Evolutionary conservation across 2,113 vertebrate species (phyloP).

Genomic region (Sula dactylatra): DNA sequence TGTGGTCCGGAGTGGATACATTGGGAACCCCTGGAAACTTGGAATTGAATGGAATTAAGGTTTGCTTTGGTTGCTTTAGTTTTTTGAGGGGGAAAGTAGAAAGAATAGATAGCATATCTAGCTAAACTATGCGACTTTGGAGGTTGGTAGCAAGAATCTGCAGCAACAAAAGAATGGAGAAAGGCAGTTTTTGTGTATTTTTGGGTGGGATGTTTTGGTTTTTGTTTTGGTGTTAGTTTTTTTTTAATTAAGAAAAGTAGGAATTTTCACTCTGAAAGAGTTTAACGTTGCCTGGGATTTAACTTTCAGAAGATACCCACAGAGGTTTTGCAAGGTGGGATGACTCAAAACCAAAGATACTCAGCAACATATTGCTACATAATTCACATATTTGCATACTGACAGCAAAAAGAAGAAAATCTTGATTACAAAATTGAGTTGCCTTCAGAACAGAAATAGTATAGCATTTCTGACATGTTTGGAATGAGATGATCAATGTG

Average conservation of each 20-base stretch:
- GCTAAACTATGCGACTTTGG: background rate
- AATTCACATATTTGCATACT: background rate
- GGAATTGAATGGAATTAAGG: background rate
- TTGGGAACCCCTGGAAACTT: background rate
- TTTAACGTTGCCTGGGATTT: background rate
- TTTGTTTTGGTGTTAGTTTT: background rate
- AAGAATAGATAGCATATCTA: background rate
- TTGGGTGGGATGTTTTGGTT: background rate
- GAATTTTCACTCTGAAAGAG: background rate
- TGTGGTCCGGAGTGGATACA: background rate
- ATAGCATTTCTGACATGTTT: background rate
- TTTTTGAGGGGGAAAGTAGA: background rate
- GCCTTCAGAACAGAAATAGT: background rate
- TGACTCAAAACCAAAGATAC: background rate
- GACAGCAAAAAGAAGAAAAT: background rate
- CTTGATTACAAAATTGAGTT: background rate
- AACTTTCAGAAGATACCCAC: background rate
- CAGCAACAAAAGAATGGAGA: background rate
- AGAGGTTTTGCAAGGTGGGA: background rate
- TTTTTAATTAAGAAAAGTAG: background rate
- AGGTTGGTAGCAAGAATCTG: background rate
- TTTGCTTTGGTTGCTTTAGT: background rate
- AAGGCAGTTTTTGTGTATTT: background rate
- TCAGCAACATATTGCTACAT: background rate
- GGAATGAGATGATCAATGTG: background rate